phyloP scores from a whole-genome alignment of 2,797 vertebrate species.

The Sebastes matsubarae region DNA sequence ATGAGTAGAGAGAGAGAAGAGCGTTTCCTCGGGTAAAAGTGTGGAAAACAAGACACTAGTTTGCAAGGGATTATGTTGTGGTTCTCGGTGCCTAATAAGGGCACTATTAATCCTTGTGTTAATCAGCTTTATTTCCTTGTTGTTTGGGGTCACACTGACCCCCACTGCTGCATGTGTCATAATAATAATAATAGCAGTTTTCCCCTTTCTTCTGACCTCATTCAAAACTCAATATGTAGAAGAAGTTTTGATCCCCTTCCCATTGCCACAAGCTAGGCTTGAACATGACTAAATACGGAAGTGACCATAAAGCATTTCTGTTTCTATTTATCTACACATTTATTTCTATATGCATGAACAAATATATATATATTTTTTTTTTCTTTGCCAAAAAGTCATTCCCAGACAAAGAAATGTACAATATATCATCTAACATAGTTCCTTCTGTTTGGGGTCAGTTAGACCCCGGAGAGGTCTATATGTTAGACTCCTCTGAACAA shows the following conservation, averaged over 20 bases:
- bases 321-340: neutral
- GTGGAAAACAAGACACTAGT: constrained; percentile 40
- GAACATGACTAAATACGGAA: neutral
- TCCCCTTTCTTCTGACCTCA: neutral
- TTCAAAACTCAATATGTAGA: neutral
- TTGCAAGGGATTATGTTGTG: constrained; percentile 27
- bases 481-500: neutral
- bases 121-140: neutral
- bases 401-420: neutral
- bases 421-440: neutral
- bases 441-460: neutral
- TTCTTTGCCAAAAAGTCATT: neutral
- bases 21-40: constrained; percentile 53
- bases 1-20: constrained; percentile 19
- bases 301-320: too few species aligned
- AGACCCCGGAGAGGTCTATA: neutral
- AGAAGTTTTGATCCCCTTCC: neutral
- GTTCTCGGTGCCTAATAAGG: neutral
- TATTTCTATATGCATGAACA: neutral
- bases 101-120: neutral
- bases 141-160: neutral
- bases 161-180: neutral
- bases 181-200: neutral
- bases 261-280: neutral
- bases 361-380: neutral